phyloP scores from a whole-genome alignment of 2,888 invertebrate genomes.

The Furcula furcula region DNA sequence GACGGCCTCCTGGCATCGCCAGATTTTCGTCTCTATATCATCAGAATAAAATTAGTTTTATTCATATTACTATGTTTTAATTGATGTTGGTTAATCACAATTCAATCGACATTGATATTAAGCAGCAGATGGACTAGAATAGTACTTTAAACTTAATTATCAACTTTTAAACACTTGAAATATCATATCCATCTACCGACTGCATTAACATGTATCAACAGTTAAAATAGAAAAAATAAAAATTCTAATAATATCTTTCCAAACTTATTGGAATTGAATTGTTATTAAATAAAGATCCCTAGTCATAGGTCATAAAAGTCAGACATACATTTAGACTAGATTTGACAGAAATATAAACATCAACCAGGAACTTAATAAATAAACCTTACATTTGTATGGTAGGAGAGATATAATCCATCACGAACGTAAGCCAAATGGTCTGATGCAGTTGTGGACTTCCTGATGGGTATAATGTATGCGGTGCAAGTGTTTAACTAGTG shows the following conservation, averaged over 20 bases:
- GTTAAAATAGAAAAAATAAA: not conserved
- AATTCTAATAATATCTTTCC: not conserved
- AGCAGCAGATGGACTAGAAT: constrained; percentile 8
- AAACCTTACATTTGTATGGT: constrained; percentile 54
- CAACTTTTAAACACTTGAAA: not conserved
- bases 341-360: constrained; percentile 31
- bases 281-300: constrained; percentile 5
- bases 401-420: constrained; percentile 62
- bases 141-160: not conserved
- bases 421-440: constrained; percentile 59
- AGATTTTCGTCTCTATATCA: constrained; percentile 89
- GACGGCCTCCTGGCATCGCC: constrained; percentile 95
- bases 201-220: not conserved
- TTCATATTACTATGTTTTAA: constrained; percentile 1
- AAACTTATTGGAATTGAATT: not conserved
- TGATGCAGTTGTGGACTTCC: constrained; percentile 62
- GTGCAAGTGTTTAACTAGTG: constrained; percentile 67
- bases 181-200: not conserved
- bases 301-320: constrained; percentile 26
- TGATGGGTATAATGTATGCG: constrained; percentile 63
- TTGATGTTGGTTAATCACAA: constrained; percentile 49
- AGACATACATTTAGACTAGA: constrained; percentile 5
- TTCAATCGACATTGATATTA: constrained; percentile 30
- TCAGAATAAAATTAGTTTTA: constrained; percentile 34
- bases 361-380: constrained; percentile 22